These are phyloP conservation scores for Trissolcus japonicus DNA, from an alignment of 2,888 invertebrate genomes.

Conservation along the genomic window DNA sequence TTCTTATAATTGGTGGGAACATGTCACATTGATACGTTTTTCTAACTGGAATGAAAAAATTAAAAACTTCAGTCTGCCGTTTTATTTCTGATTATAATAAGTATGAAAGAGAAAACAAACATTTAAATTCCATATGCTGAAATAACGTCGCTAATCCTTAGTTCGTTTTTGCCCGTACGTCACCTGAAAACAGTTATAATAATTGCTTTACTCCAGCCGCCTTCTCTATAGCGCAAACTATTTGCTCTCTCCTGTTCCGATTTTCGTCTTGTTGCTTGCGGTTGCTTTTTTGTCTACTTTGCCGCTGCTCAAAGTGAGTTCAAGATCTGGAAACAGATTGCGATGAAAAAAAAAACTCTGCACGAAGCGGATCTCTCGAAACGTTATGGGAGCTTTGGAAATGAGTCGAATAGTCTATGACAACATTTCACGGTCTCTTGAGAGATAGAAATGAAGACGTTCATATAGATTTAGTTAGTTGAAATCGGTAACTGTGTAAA, in stretches of 20 bases:
- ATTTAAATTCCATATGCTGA: slow-evolving; percentile 47
- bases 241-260: slow-evolving; percentile 15
- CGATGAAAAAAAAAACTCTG: slow-evolving; percentile 16
- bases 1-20: too few relatives aligned
- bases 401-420: slow-evolving; percentile 43
- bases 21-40: too few relatives aligned
- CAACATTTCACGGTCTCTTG: slow-evolving; percentile 19
- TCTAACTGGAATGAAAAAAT: too few relatives aligned
- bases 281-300: slow-evolving; percentile 8
- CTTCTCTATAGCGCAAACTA: slow-evolving; percentile 13
- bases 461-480: too few relatives aligned
- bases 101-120: slow-evolving; percentile 39
- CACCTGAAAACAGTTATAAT: slow-evolving; percentile 49
- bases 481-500: too few relatives aligned
- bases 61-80: too few relatives aligned
- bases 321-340: slow-evolving; percentile 43
- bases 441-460: too few relatives aligned
- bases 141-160: slow-evolving; percentile 43
- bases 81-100: slow-evolving; percentile 36
- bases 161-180: slow-evolving; percentile 5
- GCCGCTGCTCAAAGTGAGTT: slow-evolving; percentile 22
- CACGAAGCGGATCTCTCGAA: slow-evolving; percentile 16
- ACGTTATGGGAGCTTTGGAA: slow-evolving; percentile 15
- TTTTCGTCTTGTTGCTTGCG: slow-evolving; percentile 27
- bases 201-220: slow-evolving; percentile 33